Conservation (phyloP, 1,140 invertebrate genomes). For the Mesaphorura yosii region DNA sequence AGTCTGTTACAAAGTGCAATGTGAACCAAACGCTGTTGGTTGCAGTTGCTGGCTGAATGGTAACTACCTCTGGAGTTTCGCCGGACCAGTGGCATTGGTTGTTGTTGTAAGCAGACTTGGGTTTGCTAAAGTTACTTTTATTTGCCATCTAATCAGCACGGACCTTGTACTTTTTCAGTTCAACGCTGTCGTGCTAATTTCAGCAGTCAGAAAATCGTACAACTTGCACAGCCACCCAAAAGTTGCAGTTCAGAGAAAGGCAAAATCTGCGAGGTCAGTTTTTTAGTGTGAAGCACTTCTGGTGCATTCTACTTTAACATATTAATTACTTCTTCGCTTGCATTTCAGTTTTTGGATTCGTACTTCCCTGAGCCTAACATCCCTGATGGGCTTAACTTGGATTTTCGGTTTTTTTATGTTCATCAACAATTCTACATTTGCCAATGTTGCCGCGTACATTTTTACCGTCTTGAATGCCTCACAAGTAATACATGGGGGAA, state of each 20-base stretch:
- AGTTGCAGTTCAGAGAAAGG: neutral
- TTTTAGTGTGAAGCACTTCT: too few species aligned
- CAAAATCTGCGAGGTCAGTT: too few species aligned
- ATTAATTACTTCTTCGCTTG: too few species aligned
- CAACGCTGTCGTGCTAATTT: neutral
- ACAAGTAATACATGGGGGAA: constrained; percentile 13
- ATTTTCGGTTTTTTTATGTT: constrained; percentile 20
- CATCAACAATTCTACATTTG: constrained; percentile 1
- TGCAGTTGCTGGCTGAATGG: constrained; percentile 22
- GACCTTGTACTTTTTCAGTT: neutral
- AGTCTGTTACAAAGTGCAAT: neutral
- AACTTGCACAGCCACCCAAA: neutral
- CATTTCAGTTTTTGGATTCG: too few species aligned
- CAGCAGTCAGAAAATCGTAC: neutral
- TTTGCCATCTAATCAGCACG: too few species aligned
- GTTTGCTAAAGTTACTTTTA: constrained; percentile 5
- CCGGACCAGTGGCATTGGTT: constrained; percentile 20
- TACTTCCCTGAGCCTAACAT: too few species aligned
- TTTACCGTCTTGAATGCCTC: constrained; percentile 29
- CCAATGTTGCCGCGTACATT: constrained; percentile 20
- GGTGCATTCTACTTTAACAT: too few species aligned
- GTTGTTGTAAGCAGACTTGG: constrained; percentile 9
- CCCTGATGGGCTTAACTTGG: constrained; percentile 29
- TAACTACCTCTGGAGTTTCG: constrained; percentile 22
- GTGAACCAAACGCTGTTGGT: neutral